Percentiles rank a stretch among this genome's conserved stretches.
Conservation (phyloP, 1,140 invertebrate genomes). For the Trachymyrmex cornetzi region DNA sequence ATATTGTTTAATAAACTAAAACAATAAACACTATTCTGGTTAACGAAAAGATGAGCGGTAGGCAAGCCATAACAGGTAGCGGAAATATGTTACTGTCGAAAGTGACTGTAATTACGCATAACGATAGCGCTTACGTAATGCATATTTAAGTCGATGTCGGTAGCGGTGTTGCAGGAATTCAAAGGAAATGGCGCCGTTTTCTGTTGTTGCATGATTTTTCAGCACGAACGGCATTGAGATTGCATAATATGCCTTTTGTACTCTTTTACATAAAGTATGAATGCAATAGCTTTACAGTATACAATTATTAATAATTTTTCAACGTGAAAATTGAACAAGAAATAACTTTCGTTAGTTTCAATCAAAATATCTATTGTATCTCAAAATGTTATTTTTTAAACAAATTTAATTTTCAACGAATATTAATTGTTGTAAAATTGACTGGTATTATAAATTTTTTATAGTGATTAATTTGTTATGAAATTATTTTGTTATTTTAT, state of each 20-base stretch:
- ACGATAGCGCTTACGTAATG: conserved; percentile 55
- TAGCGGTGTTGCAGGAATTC: conserved; percentile 28
- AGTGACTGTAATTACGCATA: conserved; percentile 49
- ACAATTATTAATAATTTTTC: not conserved
- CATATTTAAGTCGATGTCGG: conserved; percentile 47
- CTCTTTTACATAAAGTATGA: conserved; percentile 17
- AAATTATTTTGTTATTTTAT: not conserved
- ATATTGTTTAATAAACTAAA: not conserved
- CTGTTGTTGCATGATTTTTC: conserved; percentile 48
- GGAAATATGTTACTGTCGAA: conserved; percentile 52
- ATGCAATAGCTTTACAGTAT: not conserved
- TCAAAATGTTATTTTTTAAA: not conserved
- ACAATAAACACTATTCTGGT: not conserved
- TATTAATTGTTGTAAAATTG: not conserved
- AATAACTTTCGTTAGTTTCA: not conserved
- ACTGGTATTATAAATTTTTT: conserved; percentile 14
- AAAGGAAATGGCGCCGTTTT: conserved; percentile 43
- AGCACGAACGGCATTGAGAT: conserved; percentile 14
- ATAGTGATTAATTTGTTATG: not conserved
- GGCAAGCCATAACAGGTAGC: conserved; percentile 46
- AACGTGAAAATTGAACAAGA: not conserved
- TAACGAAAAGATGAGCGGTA: conserved; percentile 11
- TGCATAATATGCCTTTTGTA: conserved; percentile 22
- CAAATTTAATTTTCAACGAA: not conserved
- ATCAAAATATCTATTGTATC: not conserved